phyloP scores from a whole-genome alignment of 2,113 vertebrate species.

The Amphiprion ocellaris region DNA sequence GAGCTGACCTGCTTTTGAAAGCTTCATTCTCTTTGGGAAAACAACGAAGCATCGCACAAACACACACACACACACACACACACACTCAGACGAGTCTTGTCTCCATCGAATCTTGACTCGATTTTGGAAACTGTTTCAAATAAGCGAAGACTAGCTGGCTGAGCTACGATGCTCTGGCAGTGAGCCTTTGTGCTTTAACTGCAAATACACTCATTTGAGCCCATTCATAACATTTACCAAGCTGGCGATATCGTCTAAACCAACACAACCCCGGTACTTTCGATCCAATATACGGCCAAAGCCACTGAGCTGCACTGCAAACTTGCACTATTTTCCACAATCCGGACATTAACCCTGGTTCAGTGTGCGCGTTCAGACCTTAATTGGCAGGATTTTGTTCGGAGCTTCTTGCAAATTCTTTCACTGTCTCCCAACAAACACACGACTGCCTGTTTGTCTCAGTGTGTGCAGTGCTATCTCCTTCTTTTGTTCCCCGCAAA shows the following conservation, averaged over 20 bases:
- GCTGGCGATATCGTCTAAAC: constrained; percentile 25
- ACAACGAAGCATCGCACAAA: constrained; percentile 35
- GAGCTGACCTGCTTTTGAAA: constrained; percentile 59
- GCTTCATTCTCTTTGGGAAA: constrained; percentile 52
- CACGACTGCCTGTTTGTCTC: constrained; percentile 11
- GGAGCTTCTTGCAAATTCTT: constrained; percentile 22
- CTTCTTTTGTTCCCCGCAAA: not conserved
- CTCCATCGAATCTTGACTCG: not conserved
- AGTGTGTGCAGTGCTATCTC: constrained; percentile 3
- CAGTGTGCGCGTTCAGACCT: not conserved
- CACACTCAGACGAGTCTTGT: constrained; percentile 3
- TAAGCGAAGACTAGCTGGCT: not conserved
- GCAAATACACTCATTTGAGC: constrained; percentile 31
- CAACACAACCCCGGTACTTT: constrained; percentile 19
- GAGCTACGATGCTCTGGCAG: not conserved
- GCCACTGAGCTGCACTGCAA: constrained; percentile 3
- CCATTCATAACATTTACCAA: constrained; percentile 18
- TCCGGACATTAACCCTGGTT: no score
- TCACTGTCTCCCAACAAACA: not conserved
- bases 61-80: constrained; percentile 14
- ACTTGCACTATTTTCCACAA: no score
- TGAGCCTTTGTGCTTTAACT: not conserved
- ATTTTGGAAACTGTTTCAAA: not conserved
- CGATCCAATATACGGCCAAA: constrained; percentile 17
- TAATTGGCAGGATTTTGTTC: constrained; percentile 37